Evolutionary conservation across 1,140 invertebrate genomes (phyloP).

Genomic region (Drosophila nigromelanica): DNA sequence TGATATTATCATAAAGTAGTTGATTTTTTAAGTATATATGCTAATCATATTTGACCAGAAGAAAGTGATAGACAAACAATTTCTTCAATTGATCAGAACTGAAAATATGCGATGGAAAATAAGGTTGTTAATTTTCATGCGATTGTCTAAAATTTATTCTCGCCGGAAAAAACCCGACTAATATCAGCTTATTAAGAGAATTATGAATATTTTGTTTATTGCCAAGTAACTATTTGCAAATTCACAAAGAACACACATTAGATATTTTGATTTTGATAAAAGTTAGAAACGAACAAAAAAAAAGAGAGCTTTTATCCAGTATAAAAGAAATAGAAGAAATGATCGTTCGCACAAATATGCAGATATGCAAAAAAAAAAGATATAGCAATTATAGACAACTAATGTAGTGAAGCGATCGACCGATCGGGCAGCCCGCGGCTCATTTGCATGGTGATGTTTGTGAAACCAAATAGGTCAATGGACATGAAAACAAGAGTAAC

Average conservation of each 20-base stretch:
- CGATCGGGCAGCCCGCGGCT: slow-evolving; percentile 13
- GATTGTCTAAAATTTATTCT: too few relatives aligned
- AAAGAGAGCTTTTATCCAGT: not conserved
- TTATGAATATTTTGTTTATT: not conserved
- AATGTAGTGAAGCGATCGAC: not conserved
- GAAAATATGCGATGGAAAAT: too few relatives aligned
- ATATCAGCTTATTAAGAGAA: not conserved
- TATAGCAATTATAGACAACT: not conserved
- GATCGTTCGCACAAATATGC: not conserved
- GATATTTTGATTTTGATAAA: too few relatives aligned
- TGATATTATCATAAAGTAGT: too few relatives aligned
- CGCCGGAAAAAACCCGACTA: not conserved
- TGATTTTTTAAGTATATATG: too few relatives aligned
- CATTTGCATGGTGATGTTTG: slow-evolving; percentile 51
- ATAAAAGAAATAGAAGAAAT: not conserved
- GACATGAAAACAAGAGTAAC: slow-evolving; percentile 82
- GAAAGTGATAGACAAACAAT: too few relatives aligned
- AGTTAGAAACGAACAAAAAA: too few relatives aligned
- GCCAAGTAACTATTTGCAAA: not conserved
- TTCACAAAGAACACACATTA: too few relatives aligned
- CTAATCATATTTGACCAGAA: too few relatives aligned
- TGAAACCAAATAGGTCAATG: slow-evolving; percentile 77
- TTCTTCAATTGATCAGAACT: too few relatives aligned
- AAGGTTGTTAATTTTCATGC: too few relatives aligned
- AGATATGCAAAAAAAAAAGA: not conserved